A percentile compares a stretch with the other conserved stretches of the same genome.
These are phyloP conservation scores for Eupsilia transversa DNA, from an alignment of 2,888 invertebrate genomes.

Conservation along the genomic window DNA sequence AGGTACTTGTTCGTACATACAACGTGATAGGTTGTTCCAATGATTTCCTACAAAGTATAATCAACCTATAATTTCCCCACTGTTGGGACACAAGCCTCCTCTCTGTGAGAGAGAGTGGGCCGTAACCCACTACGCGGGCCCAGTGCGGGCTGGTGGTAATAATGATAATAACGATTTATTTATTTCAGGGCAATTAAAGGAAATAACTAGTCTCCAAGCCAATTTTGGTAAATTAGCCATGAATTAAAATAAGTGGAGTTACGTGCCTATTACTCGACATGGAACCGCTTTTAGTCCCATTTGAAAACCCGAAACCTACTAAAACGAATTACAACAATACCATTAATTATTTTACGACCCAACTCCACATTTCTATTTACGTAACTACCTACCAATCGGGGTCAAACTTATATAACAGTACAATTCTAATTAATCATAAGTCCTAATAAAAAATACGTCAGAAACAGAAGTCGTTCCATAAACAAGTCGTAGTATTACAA, in stretches of 20 bases:
- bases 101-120: too few relatives aligned
- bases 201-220: background rate
- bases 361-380: slow-evolving; percentile 32
- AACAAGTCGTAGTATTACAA: slow-evolving; percentile 76
- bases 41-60: too few relatives aligned
- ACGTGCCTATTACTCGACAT: background rate
- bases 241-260: slow-evolving; percentile 3
- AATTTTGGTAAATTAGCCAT: background rate
- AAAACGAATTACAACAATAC: slow-evolving; percentile 50
- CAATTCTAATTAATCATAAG: slow-evolving; percentile 54
- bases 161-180: too few relatives aligned
- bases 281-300: slow-evolving; percentile 7
- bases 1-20: slow-evolving; percentile 13
- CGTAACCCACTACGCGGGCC: too few relatives aligned
- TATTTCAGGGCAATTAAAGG: background rate
- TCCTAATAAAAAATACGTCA: slow-evolving; percentile 54
- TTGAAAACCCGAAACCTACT: slow-evolving; percentile 22
- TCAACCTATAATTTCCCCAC: too few relatives aligned
- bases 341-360: slow-evolving; percentile 34
- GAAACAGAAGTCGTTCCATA: slow-evolving; percentile 66
- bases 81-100: too few relatives aligned
- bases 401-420: slow-evolving; percentile 40
- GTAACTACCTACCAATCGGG: slow-evolving; percentile 26
- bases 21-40: background rate
- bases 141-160: too few relatives aligned